Evolutionary conservation across 2,113 vertebrate species (phyloP), one percentile per base, ranked within the genome.

Genomic region (Nibea coibor): DNA sequence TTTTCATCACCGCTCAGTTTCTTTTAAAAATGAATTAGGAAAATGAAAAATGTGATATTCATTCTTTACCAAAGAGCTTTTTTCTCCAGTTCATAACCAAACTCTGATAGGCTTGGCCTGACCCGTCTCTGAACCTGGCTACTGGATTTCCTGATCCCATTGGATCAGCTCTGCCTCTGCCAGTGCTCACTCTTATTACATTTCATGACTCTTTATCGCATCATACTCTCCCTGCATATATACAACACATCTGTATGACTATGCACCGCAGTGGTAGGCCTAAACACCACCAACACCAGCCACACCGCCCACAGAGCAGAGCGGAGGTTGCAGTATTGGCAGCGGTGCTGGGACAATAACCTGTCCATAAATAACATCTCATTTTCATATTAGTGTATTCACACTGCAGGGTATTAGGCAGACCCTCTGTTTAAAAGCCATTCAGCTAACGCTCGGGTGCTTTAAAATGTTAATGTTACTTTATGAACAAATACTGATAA

Each of bases 291-390:
- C 24, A n/a, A n/a, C 84, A 82, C 22, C 86, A 88, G 86, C 86
- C 19, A 47, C 70, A 79, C 74, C 89, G 45, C 89, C 90, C 82
- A 92, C 90, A 80, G 78, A 89, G 90, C 90, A 80, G 78, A 89
- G 90, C 59, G 85, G 90, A 89, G 92, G 91, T 77, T 92, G 90
- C 80, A 84, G 90, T 65, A 72, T 59, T 91, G 86, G 85, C 86
- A 91, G 80, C 39, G 10, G 20, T 66, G 10, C 70, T n/a, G 80
- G 83, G 70, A 90, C 88, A 88, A 90, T 84, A 92, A 91, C 80
- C 80, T 83, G 70, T 76, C 82, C 84, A 86, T 81, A 91, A 92
- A 93, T 91, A 90, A 90, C 83, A 88, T 84, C 64, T 91, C 59
- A 75, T 89, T 87, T 91, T 87, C 35, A 72, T 80, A 81, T 88